Base-by-base conservation (phyloP, 2,888 invertebrate species). In the Chrysopilus asiliformis region DNA sequence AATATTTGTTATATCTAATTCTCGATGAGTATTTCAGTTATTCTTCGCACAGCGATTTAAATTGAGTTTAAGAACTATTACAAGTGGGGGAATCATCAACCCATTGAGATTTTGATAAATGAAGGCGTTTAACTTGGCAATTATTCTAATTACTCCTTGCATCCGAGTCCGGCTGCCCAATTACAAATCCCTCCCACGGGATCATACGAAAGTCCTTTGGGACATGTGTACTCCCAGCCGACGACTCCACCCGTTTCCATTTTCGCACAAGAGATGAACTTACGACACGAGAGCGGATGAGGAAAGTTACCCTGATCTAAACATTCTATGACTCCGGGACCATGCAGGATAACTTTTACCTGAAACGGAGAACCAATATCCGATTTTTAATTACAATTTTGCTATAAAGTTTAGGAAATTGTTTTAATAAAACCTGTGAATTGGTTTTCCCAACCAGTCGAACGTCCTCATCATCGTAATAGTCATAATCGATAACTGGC, bases 181-280 rank as follows among this genome's bases (percentile, higher is more conserved):
- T 89, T 89, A 58, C 90, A 90, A 48, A 87, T 87, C 15, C 87
- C 86, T 4, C 86, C 89, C 2, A 87, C 78, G 1, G 86, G 87
- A 58, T 90, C 89, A 56, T 86, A 90, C 50, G 84, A 83, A 4
- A 90, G 67, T 20, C 81, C 80, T 49, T 77, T 76, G 1, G 89
- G 89, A 55, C 90, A 90, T 10, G 84, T 79, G 64, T 90, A 90
- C 51, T 85, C 86, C 76, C 86, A 89, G 7, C 86, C 87, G 2
- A 82, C 64, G 2, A 86, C 72, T 12, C 74, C 72, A 10, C 79
- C 80, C 51, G 74, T 78, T 46, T 85, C 84, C 68, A 83, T 77
- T 57, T 72, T 73, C 17, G 89, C 86, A 60, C 91, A 91, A 14
- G 84, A 85, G 50, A 91, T 87, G 59, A 90, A 91, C 62, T 87